Percentiles rank a stretch among this genome's conserved stretches.
These are phyloP conservation scores for Subanguina moxae DNA, from an alignment of 1,140 invertebrate genomes.

Conservation along the genomic window DNA sequence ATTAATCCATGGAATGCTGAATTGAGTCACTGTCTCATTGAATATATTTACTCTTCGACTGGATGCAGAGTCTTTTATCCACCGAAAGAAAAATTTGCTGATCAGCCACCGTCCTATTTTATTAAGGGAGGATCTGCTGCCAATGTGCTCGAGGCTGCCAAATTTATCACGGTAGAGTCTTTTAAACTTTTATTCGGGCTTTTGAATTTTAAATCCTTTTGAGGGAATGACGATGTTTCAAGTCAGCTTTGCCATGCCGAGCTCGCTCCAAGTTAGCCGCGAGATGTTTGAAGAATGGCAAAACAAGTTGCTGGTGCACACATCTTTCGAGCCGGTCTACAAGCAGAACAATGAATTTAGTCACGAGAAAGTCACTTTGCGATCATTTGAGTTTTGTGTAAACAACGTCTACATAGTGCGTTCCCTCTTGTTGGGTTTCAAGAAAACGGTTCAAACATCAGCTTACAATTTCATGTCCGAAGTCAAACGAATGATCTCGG, in stretches of 20 bases:
- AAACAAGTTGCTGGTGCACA: constrained; percentile 30
- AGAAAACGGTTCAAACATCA: constrained; percentile 15
- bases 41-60: constrained; percentile 15
- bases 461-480: constrained; percentile 25
- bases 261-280: constrained; percentile 1
- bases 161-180: constrained; percentile 22
- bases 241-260: constrained; percentile 23
- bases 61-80: constrained; percentile 29
- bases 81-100: constrained; percentile 21
- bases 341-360: background rate
- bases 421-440: constrained; percentile 24
- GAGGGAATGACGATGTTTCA: constrained; percentile 31
- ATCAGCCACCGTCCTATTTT: constrained; percentile 30
- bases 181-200: background rate
- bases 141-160: constrained; percentile 17
- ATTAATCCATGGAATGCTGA: constrained; percentile 29
- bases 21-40: constrained; percentile 20
- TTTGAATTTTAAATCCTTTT: constrained; percentile 7
- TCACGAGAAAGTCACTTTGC: constrained; percentile 23
- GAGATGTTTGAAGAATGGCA: constrained; percentile 27
- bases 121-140: constrained; percentile 17
- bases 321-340: constrained; percentile 14
- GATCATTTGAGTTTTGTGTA: constrained; percentile 29
- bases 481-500: constrained; percentile 15
- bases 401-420: constrained; percentile 25